These are phyloP conservation scores for Spheniscus mendiculus DNA, from an alignment of 2,113 vertebrate genomes.

Conservation along the genomic window DNA sequence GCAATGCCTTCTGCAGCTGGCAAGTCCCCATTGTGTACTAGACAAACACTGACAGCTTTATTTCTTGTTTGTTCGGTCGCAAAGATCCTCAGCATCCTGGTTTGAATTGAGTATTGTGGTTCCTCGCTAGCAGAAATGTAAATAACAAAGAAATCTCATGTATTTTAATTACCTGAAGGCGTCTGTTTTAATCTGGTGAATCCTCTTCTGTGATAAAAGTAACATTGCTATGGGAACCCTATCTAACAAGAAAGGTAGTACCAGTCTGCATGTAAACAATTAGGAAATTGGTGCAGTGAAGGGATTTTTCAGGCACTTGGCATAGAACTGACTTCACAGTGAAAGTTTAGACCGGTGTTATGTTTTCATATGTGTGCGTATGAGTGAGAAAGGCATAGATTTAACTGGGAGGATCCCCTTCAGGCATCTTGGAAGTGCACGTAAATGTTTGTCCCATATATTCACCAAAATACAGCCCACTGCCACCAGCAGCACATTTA, in stretches of 20 bases:
- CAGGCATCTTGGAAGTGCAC: neutral
- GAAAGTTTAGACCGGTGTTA: neutral
- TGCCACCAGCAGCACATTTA: neutral
- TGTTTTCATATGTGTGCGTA: accelerated
- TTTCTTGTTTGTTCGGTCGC: constrained; percentile 48
- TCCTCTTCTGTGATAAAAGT: constrained; percentile 66
- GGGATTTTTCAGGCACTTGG: constrained; percentile 1
- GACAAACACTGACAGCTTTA: constrained; percentile 57
- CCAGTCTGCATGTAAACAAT: constrained; percentile 27
- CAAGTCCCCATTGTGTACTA: constrained; percentile 24
- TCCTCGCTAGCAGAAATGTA: constrained; percentile 42
- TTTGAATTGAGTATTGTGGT: constrained; percentile 47
- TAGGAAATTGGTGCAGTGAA: constrained; percentile 20
- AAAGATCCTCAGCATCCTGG: constrained; percentile 32
- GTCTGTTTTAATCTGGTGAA: constrained; percentile 60
- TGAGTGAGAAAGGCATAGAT: neutral
- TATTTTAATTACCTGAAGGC: constrained; percentile 68
- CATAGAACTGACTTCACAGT: neutral
- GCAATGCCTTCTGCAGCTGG: neutral
- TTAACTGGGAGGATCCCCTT: neutral
- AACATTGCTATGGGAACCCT: constrained; percentile 74
- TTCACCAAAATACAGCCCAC: neutral
- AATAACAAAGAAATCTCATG: constrained; percentile 63
- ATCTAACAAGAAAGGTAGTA: constrained; percentile 53
- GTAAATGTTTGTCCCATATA: neutral